Evolutionary conservation across 2,797 vertebrate species (phyloP).

Genomic region (Sibirionetta formosa): DNA sequence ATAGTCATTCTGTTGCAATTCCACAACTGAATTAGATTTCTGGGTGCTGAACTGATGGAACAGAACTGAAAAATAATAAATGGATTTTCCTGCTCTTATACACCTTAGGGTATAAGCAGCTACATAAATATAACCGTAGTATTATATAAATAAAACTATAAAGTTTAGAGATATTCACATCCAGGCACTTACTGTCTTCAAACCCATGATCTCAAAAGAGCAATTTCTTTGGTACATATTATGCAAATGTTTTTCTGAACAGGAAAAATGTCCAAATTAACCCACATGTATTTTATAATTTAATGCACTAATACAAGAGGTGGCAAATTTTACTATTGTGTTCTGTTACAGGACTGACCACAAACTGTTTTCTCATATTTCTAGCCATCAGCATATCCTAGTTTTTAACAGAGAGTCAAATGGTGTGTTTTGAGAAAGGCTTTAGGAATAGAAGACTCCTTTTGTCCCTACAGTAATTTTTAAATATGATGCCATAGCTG

Average conservation of each 20-base stretch:
- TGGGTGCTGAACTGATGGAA: slow-evolving; percentile 32
- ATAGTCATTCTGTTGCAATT: slow-evolving; percentile 27
- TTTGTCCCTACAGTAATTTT: not conserved
- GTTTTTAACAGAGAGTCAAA: not conserved
- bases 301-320: not conserved
- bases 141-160: not conserved
- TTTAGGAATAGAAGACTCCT: not conserved
- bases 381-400: not conserved
- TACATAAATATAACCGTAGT: not conserved
- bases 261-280: not conserved
- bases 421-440: not conserved
- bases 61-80: slow-evolving; percentile 50
- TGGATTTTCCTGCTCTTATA: slow-evolving; percentile 20
- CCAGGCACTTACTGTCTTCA: slow-evolving; percentile 9
- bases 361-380: not conserved
- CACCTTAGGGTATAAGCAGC: slow-evolving; percentile 6
- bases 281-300: not conserved
- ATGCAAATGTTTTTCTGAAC: not conserved
- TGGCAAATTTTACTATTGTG: not conserved
- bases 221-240: not conserved
- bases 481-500: not conserved
- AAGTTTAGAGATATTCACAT: not conserved
- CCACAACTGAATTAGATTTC: slow-evolving; percentile 52
- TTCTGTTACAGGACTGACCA: not conserved
- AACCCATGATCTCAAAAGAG: slow-evolving; percentile 11